These are phyloP conservation scores for Dexiosoma caninum DNA, from an alignment of 2,888 invertebrate genomes.

Conservation along the genomic window DNA sequence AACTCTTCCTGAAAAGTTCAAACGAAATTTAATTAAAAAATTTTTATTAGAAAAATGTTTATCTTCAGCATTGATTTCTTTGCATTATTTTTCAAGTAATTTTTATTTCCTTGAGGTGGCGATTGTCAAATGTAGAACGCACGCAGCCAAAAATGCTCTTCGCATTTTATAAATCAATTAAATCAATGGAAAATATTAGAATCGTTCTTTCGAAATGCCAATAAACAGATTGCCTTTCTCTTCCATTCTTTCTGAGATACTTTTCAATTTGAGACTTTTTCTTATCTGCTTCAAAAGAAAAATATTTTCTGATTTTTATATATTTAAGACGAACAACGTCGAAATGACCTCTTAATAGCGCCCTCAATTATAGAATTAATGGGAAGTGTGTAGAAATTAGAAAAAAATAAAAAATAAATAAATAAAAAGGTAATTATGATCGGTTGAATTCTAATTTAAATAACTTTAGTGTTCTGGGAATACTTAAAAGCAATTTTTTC, in stretches of 20 bases:
- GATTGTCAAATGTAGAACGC: not conserved
- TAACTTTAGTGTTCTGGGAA: constrained; percentile 1
- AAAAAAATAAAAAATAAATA: not conserved
- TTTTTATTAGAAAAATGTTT: not conserved
- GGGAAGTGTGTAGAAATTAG: not conserved
- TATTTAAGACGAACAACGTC: constrained; percentile 7
- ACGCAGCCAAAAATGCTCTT: constrained; percentile 9
- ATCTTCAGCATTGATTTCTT: not conserved
- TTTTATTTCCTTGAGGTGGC: constrained; percentile 9
- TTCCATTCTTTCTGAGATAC: not conserved
- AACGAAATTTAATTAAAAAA: not conserved
- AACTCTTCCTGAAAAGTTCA: not conserved
- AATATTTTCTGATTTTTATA: constrained; percentile 18
- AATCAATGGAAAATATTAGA: not conserved
- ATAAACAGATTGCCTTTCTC: constrained; percentile 34
- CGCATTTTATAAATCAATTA: constrained; percentile 35
- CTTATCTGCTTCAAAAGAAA: constrained; percentile 3
- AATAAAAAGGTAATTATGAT: not conserved
- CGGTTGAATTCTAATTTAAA: not conserved
- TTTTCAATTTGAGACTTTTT: not conserved
- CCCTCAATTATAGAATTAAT: constrained; percentile 30
- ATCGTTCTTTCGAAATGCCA: not conserved
- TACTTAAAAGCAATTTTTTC: not conserved
- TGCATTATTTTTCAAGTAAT: constrained; percentile 3
- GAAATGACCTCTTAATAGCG: constrained; percentile 28